A percentile compares a stretch with the other conserved stretches of the same genome.
Evolutionary conservation across 2,113 vertebrate species (phyloP).

Genomic region (Rhipidura dahli): DNA sequence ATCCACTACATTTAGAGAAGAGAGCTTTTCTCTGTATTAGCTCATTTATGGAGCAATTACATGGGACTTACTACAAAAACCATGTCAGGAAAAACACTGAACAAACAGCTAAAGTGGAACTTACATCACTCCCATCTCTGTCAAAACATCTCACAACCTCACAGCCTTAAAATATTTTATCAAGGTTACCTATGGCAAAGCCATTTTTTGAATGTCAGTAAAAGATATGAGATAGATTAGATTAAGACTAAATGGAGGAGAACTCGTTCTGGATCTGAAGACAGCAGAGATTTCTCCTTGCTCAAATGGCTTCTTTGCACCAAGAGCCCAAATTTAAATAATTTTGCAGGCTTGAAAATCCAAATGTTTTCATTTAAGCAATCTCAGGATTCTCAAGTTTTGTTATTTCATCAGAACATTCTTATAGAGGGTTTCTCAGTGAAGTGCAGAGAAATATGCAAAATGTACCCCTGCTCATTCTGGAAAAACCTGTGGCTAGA

Average conservation of each 20-base stretch:
- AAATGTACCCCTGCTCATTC: not conserved
- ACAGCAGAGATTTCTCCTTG: not conserved
- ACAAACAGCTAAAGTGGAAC: not conserved
- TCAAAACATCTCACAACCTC: not conserved
- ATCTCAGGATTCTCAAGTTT: not conserved
- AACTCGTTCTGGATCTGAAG: not conserved
- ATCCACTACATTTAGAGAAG: not conserved
- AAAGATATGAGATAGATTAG: not conserved
- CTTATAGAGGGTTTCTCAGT: not conserved
- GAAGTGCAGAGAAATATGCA: not conserved
- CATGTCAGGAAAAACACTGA: not conserved
- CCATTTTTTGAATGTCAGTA: not conserved
- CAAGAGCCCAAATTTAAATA: not conserved
- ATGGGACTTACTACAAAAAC: not conserved
- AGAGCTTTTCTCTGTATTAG: conserved; percentile 26
- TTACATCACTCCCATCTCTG: not conserved
- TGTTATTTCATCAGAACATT: not conserved
- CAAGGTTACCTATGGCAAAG: not conserved
- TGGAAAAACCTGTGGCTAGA: not conserved
- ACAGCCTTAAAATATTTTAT: not conserved
- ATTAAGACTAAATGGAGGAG: not conserved
- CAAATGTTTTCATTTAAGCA: not conserved
- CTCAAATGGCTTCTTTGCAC: not conserved
- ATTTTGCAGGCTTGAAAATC: not conserved
- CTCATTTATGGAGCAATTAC: conserved; percentile 36